These are phyloP conservation scores for Eupithecia abbreviata DNA, from an alignment of 2,888 invertebrate species.

Conservation along the genomic window DNA sequence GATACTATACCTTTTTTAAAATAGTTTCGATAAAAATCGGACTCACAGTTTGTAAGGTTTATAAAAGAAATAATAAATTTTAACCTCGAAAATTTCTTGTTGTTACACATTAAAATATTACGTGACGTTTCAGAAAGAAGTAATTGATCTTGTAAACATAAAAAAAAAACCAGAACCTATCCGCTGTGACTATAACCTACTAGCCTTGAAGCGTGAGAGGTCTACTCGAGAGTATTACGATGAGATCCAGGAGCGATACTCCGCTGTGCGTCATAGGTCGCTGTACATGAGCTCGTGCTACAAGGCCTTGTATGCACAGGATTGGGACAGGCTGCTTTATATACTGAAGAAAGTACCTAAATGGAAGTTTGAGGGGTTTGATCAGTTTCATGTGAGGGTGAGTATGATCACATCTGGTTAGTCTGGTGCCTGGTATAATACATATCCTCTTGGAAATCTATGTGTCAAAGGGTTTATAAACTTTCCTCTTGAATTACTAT, in stretches of 20 bases:
- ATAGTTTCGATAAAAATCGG: no score
- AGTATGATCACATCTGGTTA: constrained; percentile 41
- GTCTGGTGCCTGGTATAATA: not conserved
- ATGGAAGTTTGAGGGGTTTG: constrained; percentile 56
- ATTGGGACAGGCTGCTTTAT: constrained; percentile 71
- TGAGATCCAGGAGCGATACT: constrained; percentile 16
- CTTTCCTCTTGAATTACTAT: no score
- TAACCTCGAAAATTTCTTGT: not conserved
- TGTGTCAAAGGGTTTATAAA: no score
- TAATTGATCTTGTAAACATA: constrained; percentile 29
- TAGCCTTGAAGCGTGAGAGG: constrained; percentile 29
- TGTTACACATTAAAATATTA: not conserved
- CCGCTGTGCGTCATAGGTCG: not conserved
- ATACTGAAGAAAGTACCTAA: constrained; percentile 66
- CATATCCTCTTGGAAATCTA: not conserved
- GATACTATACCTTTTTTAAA: not conserved
- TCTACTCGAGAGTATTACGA: constrained; percentile 21
- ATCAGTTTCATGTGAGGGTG: constrained; percentile 62
- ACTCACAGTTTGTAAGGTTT: no score
- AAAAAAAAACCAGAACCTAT: not conserved
- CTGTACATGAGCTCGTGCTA: constrained; percentile 39
- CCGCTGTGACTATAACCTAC: constrained; percentile 22
- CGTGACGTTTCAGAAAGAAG: constrained; percentile 56
- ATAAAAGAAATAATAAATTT: not conserved
- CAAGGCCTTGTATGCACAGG: constrained; percentile 68